Percentiles rank a stretch among this genome's conserved stretches.
These are phyloP conservation scores for Rotaria socialis DNA, from an alignment of 2,888 invertebrate species.

Conservation along the genomic window DNA sequence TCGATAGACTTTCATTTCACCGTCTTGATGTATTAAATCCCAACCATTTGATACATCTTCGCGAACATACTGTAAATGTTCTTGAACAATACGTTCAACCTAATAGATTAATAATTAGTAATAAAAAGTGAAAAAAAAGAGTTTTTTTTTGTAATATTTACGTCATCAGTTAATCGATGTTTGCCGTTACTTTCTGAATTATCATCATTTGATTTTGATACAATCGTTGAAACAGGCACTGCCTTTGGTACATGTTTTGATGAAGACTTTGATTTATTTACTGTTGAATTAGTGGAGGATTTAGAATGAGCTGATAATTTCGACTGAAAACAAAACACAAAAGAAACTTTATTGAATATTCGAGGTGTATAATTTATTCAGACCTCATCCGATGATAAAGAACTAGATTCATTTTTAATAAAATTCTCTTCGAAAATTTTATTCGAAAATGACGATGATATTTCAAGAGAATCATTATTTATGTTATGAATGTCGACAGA, in stretches of 20 bases:
- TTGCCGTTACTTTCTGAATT: background rate
- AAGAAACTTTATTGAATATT: too few relatives aligned
- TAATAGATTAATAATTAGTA: slow-evolving; percentile 54
- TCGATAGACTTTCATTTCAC: slow-evolving; percentile 78
- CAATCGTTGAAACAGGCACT: background rate
- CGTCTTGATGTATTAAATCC: slow-evolving; percentile 96
- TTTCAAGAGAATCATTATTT: background rate
- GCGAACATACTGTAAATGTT: slow-evolving; percentile 76
- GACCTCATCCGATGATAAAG: too few relatives aligned
- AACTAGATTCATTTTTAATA: too few relatives aligned
- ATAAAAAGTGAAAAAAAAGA: slow-evolving; percentile 47
- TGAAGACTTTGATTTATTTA: background rate
- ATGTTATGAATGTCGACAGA: background rate
- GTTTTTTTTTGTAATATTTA: background rate
- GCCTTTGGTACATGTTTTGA: background rate
- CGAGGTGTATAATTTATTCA: too few relatives aligned
- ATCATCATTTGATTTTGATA: background rate
- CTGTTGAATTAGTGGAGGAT: background rate
- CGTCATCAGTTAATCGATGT: slow-evolving; percentile 30
- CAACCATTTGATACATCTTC: slow-evolving; percentile 66
- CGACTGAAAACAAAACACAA: background rate
- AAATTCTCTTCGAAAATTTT: too few relatives aligned
- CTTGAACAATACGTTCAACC: slow-evolving; percentile 80
- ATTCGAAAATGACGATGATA: background rate
- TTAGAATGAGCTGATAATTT: background rate